Evolutionary conservation across 2,113 vertebrate genomes (phyloP).

Genomic region (Channa argus): DNA sequence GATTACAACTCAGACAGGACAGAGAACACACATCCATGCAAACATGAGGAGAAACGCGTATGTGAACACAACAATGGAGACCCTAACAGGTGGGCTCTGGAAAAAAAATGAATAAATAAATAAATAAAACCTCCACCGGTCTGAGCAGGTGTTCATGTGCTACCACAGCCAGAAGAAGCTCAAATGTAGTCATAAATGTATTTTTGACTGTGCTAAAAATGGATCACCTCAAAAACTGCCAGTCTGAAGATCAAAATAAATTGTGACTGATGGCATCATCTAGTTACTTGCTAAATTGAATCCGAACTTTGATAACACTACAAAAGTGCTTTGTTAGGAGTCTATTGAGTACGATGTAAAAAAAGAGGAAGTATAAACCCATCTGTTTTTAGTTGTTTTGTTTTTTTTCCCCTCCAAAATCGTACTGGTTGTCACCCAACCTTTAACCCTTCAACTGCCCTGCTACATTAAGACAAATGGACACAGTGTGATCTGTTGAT

Average conservation of each 20-base stretch:
- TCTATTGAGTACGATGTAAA: too few species aligned
- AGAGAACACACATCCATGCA: conserved; percentile 22
- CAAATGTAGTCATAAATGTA: background rate
- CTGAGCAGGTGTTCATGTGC: background rate
- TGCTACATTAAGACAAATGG: background rate
- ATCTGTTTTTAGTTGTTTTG: too few species aligned
- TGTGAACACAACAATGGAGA: background rate
- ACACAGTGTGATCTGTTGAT: too few species aligned
- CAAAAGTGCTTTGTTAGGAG: too few species aligned
- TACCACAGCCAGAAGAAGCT: background rate
- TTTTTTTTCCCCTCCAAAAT: background rate
- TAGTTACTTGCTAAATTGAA: too few species aligned
- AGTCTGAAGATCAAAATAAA: background rate
- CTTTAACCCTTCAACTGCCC: background rate
- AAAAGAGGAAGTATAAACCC: too few species aligned
- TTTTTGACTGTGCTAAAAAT: conserved; percentile 2
- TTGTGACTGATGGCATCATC: background rate
- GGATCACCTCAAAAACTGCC: background rate
- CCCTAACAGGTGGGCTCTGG: conserved; percentile 26
- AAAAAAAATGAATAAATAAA: background rate
- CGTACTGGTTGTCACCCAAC: background rate
- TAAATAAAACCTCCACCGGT: background rate
- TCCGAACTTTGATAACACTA: too few species aligned
- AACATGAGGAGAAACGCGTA: conserved; percentile 1
- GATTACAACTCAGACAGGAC: conserved; percentile 54